These are phyloP conservation scores for Trachurus trachurus DNA, from an alignment of 2,797 vertebrate species.

Conservation along the genomic window DNA sequence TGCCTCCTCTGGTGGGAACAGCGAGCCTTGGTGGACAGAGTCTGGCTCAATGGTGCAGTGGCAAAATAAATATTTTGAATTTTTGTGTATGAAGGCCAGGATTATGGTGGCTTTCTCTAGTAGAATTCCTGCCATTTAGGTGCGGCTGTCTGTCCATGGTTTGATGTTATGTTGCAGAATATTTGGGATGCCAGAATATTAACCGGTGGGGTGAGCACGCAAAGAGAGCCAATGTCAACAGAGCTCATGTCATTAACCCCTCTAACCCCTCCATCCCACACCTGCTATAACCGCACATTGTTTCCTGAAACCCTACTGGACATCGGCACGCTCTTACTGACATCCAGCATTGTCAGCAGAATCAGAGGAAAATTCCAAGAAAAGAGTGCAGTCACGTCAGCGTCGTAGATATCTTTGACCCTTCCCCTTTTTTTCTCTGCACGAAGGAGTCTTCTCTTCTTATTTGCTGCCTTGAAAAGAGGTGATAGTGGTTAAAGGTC, in stretches of 20 bases:
- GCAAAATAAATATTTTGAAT: conserved; percentile 68
- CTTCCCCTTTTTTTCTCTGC: neutral
- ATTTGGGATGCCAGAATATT: conserved; percentile 87
- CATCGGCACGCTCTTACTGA: conserved; percentile 23
- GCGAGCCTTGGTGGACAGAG: conserved; percentile 3
- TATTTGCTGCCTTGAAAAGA: conserved; percentile 35
- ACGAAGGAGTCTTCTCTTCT: conserved; percentile 22
- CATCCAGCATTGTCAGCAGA: conserved; percentile 41
- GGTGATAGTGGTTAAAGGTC: conserved; percentile 62
- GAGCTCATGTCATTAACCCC: conserved; percentile 72
- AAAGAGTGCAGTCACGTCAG: conserved; percentile 30
- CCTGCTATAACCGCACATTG: conserved; percentile 66
- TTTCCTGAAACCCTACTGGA: conserved; percentile 24
- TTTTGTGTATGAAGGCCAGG: conserved; percentile 68
- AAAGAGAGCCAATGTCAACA: conserved; percentile 83
- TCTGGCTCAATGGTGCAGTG: conserved; percentile 10
- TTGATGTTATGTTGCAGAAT: conserved; percentile 83
- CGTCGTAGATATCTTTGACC: neutral
- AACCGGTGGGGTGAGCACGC: conserved; percentile 81
- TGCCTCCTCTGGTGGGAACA: conserved; percentile 11
- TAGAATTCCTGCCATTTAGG: conserved; percentile 79
- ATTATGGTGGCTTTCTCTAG: conserved; percentile 82
- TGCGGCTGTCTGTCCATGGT: conserved; percentile 65
- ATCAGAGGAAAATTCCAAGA: conserved; percentile 58
- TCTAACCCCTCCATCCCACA: conserved; percentile 71